Conservation (phyloP, 2,113 vertebrate species). For the Oncorhynchus tshawytscha region DNA sequence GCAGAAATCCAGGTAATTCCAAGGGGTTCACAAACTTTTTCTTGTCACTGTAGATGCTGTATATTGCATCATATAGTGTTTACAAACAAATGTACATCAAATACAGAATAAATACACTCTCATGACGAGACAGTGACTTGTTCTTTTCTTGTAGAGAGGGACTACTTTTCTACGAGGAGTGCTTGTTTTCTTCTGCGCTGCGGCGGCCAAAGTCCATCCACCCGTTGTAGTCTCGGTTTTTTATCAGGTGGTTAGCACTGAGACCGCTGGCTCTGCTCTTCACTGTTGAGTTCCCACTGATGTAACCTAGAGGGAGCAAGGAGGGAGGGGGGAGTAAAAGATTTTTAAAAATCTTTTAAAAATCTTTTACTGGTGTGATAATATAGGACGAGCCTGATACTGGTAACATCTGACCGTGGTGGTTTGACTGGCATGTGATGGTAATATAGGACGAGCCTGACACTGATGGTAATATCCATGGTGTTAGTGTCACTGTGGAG, state of each 20-base stretch:
- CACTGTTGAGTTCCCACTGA: slow-evolving; percentile 77
- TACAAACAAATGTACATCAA: slow-evolving; percentile 84
- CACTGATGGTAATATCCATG: slow-evolving; percentile 29
- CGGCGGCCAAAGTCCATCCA: slow-evolving; percentile 99
- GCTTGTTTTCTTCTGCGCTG: slow-evolving; percentile 91
- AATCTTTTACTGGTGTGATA: neutral
- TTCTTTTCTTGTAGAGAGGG: slow-evolving; percentile 58
- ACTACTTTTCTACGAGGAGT: slow-evolving; percentile 78
- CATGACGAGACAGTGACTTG: slow-evolving; percentile 37
- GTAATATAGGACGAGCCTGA: slow-evolving; percentile 22
- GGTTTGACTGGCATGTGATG: neutral
- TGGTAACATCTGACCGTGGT: too few relatives aligned
- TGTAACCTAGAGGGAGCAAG: slow-evolving; percentile 68
- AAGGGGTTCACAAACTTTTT: too few relatives aligned
- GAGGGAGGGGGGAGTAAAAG: too few relatives aligned
- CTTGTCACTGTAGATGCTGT: slow-evolving; percentile 36
- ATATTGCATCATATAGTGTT: slow-evolving; percentile 77
- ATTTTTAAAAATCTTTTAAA: neutral
- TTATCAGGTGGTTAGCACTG: slow-evolving; percentile 87
- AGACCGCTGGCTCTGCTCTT: slow-evolving; percentile 76
- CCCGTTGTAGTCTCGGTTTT: slow-evolving; percentile 93
- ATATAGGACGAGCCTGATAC: too few relatives aligned
- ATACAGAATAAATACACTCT: slow-evolving; percentile 80
- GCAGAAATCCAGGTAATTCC: too few relatives aligned
- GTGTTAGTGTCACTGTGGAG: neutral